Base-by-base conservation (phyloP, 2,113 vertebrate species). In the Thamnophis sirtalis region DNA sequence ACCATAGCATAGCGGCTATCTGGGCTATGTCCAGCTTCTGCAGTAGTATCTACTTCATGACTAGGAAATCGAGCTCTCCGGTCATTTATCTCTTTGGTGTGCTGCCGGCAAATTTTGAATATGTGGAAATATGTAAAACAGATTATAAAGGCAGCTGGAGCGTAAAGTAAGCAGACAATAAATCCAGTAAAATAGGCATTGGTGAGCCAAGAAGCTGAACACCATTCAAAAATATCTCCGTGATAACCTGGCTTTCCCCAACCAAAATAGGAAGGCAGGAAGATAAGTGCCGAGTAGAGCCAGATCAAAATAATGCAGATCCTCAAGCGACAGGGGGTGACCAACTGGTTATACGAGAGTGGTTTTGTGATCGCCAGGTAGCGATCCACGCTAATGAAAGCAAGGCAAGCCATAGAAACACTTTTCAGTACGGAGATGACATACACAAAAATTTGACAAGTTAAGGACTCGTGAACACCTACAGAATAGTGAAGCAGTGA, bases 231-330 rank as follows among this genome's bases (percentile, higher is more conserved):
- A 96, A 99, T 99, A 96, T 99, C 99, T 93, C 99, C 99, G 6
- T 99, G 99, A 97, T 99, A 99, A 95, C 99, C 99, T 73, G 99
- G 99, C 96, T 99, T 99, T 28, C 99, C 99, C 99, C 99, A 99
- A 24, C 99, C 99, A 0, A 99, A 99, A 96, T 99, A 99, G 6
- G 98, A 99, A 92, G 99, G 99, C 96, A 99, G 97, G 96, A 99
- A 99, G 94, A 99, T 98, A 8, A 98, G 93, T 90, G 98, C 98
- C 28, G 99, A 99, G 94, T 99, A 99, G 92, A 99, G 97, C 98
- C 99, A 99, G 94, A 99, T 99, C 80, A 99, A 97, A 93, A 98
- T 93, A 89, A 99, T 99, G 97, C 99, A 99, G 95, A 98, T 97
- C 95, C 99, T 98, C 88, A 99, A 97, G 7, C 99, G 98, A 95